Percentiles rank a stretch among this genome's conserved stretches.
Evolutionary conservation across 1,140 invertebrate genomes (phyloP).

Genomic region (Laupala kohalensis): DNA sequence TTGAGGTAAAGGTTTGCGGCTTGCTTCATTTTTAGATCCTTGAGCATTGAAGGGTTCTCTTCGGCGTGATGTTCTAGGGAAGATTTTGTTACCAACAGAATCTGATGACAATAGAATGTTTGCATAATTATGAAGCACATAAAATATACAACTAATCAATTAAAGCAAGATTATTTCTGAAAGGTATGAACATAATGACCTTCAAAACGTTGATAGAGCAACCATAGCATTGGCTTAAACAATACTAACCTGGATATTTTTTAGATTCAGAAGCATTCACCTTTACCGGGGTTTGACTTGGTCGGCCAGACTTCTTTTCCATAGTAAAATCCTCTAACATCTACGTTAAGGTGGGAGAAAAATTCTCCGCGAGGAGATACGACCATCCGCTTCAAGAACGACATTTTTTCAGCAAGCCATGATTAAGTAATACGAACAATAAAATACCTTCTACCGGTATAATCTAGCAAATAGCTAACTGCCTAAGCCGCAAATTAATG

Average conservation of each 20-base stretch:
- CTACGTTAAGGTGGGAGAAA: conserved; percentile 30
- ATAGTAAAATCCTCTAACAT: conserved; percentile 40
- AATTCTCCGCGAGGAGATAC: conserved; percentile 58
- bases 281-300: conserved; percentile 44
- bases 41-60: conserved; percentile 41
- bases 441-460: conserved; percentile 28
- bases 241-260: conserved; percentile 47
- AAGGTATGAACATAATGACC: not conserved
- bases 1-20: conserved; percentile 43
- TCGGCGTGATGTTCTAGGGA: conserved; percentile 45
- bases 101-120: conserved; percentile 26
- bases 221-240: too few relatives aligned
- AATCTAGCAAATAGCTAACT: not conserved
- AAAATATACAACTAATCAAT: too few relatives aligned
- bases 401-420: conserved; percentile 69
- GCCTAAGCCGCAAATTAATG: not conserved
- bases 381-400: conserved; percentile 43
- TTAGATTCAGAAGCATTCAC: conserved; percentile 46
- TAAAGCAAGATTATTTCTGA: too few relatives aligned
- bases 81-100: conserved; percentile 41
- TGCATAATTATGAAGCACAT: not conserved
- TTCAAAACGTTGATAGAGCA: not conserved
- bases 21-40: conserved; percentile 43
- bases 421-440: conserved; percentile 42
- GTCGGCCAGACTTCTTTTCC: conserved; percentile 57